A percentile compares a stretch with the other conserved stretches of the same genome.
phyloP scores from a whole-genome alignment of 2,797 vertebrate genomes.

The Setipinna tenuifilis region DNA sequence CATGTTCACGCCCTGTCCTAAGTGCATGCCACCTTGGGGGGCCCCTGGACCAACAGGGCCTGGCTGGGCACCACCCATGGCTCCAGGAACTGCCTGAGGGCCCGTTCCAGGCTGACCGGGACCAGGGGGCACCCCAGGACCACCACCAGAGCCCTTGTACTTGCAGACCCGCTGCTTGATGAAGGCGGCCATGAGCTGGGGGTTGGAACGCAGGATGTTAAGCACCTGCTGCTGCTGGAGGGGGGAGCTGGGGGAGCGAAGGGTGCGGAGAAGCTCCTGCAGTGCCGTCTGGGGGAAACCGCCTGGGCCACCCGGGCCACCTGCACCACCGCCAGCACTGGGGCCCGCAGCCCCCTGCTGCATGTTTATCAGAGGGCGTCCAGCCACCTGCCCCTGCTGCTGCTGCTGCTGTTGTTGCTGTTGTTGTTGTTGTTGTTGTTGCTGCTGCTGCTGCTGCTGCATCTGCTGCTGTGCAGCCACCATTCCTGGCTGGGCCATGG shows the following conservation, averaged over 20 bases:
- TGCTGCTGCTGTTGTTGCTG: constrained; percentile 58
- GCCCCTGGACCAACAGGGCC: constrained; percentile 67
- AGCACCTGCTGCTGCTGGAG: constrained; percentile 97
- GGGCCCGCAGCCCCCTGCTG: constrained; percentile 66
- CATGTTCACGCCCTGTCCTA: constrained; percentile 82
- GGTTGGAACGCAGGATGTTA: constrained; percentile 92
- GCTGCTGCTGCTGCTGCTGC: constrained; percentile 76
- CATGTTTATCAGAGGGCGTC: constrained; percentile 69
- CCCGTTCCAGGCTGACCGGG: constrained; percentile 58
- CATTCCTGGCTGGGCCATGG: constrained; percentile 78
- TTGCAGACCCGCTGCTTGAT: constrained; percentile 95
- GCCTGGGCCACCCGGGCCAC: constrained; percentile 61
- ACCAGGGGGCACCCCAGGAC: constrained; percentile 50
- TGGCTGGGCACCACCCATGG: constrained; percentile 66
- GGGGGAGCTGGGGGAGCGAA: constrained; percentile 93
- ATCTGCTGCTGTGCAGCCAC: constrained; percentile 72
- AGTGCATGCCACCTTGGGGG: constrained; percentile 79
- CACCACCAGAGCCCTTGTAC: constrained; percentile 72
- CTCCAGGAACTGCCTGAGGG: constrained; percentile 65
- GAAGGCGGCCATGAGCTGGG: constrained; percentile 94
- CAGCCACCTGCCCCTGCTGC: constrained; percentile 64
- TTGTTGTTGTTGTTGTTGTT: constrained; percentile 65
- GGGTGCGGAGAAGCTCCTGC: constrained; percentile 90
- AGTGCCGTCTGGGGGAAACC: constrained; percentile 90
- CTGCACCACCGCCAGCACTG: constrained; percentile 45